These are phyloP conservation scores for Synanceia verrucosa DNA, from an alignment of 2,797 vertebrate species.

Conservation along the genomic window DNA sequence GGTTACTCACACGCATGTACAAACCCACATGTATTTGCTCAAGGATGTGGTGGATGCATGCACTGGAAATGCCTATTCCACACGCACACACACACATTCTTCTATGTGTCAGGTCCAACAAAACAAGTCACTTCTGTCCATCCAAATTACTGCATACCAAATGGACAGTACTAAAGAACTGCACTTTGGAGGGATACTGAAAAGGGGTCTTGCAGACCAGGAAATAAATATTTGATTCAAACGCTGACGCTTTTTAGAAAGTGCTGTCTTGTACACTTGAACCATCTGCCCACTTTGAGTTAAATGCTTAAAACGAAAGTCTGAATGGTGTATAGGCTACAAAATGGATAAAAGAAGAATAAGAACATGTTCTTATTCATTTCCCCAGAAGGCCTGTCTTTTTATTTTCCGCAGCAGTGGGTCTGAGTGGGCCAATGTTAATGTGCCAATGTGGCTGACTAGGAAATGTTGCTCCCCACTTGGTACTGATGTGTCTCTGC, in stretches of 20 bases:
- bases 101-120: slow-evolving; percentile 12
- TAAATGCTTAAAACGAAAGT: slow-evolving; percentile 50
- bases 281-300: slow-evolving; percentile 47
- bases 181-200: neutral
- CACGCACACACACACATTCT: neutral
- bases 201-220: slow-evolving; percentile 28
- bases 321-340: slow-evolving; percentile 25
- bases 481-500: slow-evolving; percentile 12
- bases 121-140: neutral
- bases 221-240: slow-evolving; percentile 61
- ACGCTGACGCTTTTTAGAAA: slow-evolving; percentile 39
- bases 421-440: slow-evolving; percentile 4
- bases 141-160: slow-evolving; percentile 28
- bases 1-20: slow-evolving; percentile 9
- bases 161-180: slow-evolving; percentile 15
- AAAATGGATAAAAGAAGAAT: slow-evolving; percentile 29
- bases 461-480: slow-evolving; percentile 34
- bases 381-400: neutral
- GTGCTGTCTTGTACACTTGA: slow-evolving; percentile 34
- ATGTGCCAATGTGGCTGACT: slow-evolving; percentile 17
- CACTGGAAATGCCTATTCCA: neutral
- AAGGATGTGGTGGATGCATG: slow-evolving; percentile 14
- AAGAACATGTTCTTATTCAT: slow-evolving; percentile 30
- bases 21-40: slow-evolving; percentile 26
- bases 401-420: slow-evolving; percentile 5